Percentiles rank a stretch among this genome's conserved stretches.
These are phyloP conservation scores for Verasper variegatus DNA, from an alignment of 2,113 vertebrate genomes.

Conservation along the genomic window DNA sequence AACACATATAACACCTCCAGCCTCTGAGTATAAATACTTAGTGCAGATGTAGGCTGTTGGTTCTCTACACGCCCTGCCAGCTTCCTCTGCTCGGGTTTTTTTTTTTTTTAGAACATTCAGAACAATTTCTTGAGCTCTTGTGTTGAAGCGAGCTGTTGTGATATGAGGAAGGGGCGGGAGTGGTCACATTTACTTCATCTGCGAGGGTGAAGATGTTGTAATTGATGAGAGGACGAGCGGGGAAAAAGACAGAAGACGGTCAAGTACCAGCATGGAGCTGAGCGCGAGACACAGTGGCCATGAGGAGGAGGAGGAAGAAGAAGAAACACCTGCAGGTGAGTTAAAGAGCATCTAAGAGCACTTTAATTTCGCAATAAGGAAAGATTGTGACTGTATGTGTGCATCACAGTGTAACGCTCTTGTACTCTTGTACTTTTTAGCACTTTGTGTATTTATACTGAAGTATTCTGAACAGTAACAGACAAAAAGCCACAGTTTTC, in stretches of 20 bases:
- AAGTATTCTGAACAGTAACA: no score
- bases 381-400: no score
- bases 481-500: no score
- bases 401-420: no score
- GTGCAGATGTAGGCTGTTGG: background rate
- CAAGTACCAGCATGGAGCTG: conserved; percentile 13
- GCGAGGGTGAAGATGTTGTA: background rate
- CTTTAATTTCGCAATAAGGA: no score
- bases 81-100: background rate
- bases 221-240: background rate
- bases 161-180: conserved; percentile 27
- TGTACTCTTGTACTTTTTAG: no score
- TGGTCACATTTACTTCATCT: background rate
- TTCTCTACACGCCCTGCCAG: background rate
- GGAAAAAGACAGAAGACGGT: background rate
- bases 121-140: background rate
- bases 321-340: background rate
- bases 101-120: background rate
- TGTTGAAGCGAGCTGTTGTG: background rate
- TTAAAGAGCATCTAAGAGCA: background rate
- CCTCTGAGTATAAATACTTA: background rate
- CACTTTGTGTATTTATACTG: no score
- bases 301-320: background rate
- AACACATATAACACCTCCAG: background rate
- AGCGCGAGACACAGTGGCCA: background rate